Evolutionary conservation across 2,113 vertebrate species (phyloP), one percentile per base, ranked within the genome.

Genomic region (Melanerpes aurifrons): DNA sequence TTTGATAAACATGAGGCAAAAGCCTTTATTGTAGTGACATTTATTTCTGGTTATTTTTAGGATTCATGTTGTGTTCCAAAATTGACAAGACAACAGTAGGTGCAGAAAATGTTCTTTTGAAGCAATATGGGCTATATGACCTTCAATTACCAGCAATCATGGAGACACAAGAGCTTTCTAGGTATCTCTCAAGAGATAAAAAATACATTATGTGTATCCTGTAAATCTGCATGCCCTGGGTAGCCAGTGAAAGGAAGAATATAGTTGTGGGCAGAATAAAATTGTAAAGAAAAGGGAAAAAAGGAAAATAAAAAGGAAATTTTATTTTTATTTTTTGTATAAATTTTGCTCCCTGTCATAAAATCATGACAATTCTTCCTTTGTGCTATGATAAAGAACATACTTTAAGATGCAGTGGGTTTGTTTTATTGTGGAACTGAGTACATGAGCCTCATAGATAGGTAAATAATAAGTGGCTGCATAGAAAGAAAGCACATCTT

Each of bases 21-120:
- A 74, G 11, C 15, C 8, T 94, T 63, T 80, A 10, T 75, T 77
- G 32, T 68, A 37, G 8, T 91, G 61, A 80, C 59, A 15, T 89
- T 91, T 87, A 10, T 70, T 90, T 77, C 25, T 68, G 22, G 12
- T 20, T 89, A 71, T 95, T 92, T 93, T 91, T 82, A 87, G 78
- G 57, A 77, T 59, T 89, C 82, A 77, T 74, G 40, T 10, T 19
- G 16, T 83, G 14, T 66, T 94, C 79, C 64, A 35, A 91, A 89
- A 89, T 69, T 20, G 48, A 48, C 68, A 61, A 87, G 61, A 57
- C 43, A 87, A 43, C 3, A 77, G 24, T 64, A 89, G n/a, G 22
- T 89, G 43, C 15, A 31, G 86, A 85, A 89, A 63, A 86, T 43
- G 74, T 77, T 43, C 0, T 3, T 89, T 86, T 91, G 64, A 28